Evolutionary conservation across 2,797 vertebrate species (phyloP).

Genomic region (Chaunax sp.): DNA sequence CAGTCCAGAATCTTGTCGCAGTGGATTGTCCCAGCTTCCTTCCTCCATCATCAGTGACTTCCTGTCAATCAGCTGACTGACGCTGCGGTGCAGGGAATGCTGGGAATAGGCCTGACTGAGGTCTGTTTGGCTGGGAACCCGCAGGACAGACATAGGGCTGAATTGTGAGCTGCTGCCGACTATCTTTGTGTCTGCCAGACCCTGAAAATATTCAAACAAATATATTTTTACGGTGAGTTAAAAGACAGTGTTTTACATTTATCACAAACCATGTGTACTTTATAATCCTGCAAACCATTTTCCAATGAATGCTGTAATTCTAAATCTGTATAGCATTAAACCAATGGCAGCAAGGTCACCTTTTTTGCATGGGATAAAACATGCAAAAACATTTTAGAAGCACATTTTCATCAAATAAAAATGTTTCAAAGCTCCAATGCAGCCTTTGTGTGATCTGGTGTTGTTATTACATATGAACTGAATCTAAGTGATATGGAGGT

Average conservation of each 20-base stretch:
- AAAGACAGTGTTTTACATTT: background rate
- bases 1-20: constrained; percentile 84
- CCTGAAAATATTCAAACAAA: constrained; percentile 83
- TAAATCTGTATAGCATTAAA: too few relatives aligned
- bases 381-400: background rate
- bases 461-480: background rate
- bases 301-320: background rate
- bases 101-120: constrained; percentile 83
- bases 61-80: constrained; percentile 92
- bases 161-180: constrained; percentile 73
- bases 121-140: constrained; percentile 84
- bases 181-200: constrained; percentile 88
- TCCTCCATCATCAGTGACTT: constrained; percentile 85
- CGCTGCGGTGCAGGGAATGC: constrained; percentile 88
- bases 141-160: constrained; percentile 81
- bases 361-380: background rate
- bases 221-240: background rate
- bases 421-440: background rate
- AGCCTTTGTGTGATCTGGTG: background rate
- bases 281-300: background rate
- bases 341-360: background rate
- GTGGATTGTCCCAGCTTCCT: constrained; percentile 87
- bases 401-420: background rate
- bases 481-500: background rate
- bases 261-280: background rate